Percentiles rank a stretch among this genome's conserved stretches.
Conservation (phyloP, 2,113 vertebrate genomes). For the Mesocricetus auratus region DNA sequence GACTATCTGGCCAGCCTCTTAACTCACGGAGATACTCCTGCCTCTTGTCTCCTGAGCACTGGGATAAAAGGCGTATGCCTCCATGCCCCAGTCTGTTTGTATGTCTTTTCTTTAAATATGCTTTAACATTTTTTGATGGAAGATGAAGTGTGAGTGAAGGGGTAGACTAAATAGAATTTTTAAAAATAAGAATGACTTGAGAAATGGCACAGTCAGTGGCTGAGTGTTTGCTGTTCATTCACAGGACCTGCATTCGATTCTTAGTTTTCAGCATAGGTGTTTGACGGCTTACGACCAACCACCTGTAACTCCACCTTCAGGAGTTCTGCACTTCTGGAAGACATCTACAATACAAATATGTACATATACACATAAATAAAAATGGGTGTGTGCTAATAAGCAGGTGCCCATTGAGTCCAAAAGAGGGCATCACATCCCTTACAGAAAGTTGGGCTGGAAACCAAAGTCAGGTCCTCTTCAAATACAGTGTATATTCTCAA, state of each 20-base stretch:
- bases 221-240: not conserved
- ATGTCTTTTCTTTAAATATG: not conserved
- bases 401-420: not conserved
- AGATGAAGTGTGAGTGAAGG: not conserved
- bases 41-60: not conserved
- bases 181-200: not conserved
- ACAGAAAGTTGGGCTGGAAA: not conserved
- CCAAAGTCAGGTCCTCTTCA: not conserved
- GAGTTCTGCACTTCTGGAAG: not conserved
- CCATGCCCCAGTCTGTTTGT: not conserved
- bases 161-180: not conserved
- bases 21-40: not conserved
- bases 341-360: not conserved
- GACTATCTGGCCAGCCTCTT: not conserved
- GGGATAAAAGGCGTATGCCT: too few relatives aligned
- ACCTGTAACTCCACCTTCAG: not conserved
- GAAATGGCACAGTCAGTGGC: not conserved
- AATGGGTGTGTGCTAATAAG: not conserved
- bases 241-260: not conserved
- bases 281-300: not conserved
- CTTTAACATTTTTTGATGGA: not conserved
- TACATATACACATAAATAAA: not conserved
- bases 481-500: not conserved
- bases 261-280: not conserved
- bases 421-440: not conserved